A percentile compares a stretch with the other conserved stretches of the same genome.
phyloP scores from a whole-genome alignment of 1,140 invertebrate species.

The roundworm (Caenorhabditis elegans) region WBcel235 BX284606.5:8086001-8086500 shows the following conservation, averaged over 20 bases:
- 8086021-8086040: slow-evolving; percentile 79
- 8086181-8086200: too few relatives aligned
- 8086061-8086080: slow-evolving; percentile 85
- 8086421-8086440: slow-evolving; percentile 64
- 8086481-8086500: slow-evolving; percentile 51
- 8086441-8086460: slow-evolving; percentile 52
- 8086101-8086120: slow-evolving; percentile 97
- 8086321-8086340: too few relatives aligned
- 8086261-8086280: too few relatives aligned
- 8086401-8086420: not conserved
- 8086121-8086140: slow-evolving; percentile 88
- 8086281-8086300: too few relatives aligned
- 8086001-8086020: slow-evolving; percentile 57
- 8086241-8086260: too few relatives aligned
- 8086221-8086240: too few relatives aligned
- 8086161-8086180: too few relatives aligned
- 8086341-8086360: too few relatives aligned
- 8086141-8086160: not conserved
- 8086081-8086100: slow-evolving; percentile 88
- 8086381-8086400: too few relatives aligned
- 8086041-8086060: slow-evolving; percentile 79
- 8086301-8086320: too few relatives aligned
- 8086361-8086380: too few relatives aligned
- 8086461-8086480: slow-evolving; percentile 49
- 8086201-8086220: too few relatives aligned